A percentile compares a stretch with the other conserved stretches of the same genome.
Evolutionary conservation across 1,140 invertebrate species (phyloP).

Genomic region (Cydia strobilella): DNA sequence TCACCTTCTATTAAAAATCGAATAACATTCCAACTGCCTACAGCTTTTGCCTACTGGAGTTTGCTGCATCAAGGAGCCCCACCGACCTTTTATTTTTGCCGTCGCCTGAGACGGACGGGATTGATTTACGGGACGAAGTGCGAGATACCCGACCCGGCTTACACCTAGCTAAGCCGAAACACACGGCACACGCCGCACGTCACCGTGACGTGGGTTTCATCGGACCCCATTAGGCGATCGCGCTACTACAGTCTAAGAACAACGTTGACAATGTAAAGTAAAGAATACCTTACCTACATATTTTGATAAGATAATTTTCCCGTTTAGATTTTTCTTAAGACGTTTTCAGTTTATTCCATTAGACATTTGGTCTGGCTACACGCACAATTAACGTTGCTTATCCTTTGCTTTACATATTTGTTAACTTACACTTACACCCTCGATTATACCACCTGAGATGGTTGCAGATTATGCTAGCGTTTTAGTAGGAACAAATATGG

Average conservation of each 20-base stretch:
- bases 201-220: slow-evolving; percentile 56
- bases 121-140: slow-evolving; percentile 72
- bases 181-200: slow-evolving; percentile 49
- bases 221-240: slow-evolving; percentile 33
- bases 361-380: too few relatives aligned
- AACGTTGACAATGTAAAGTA: not conserved
- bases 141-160: slow-evolving; percentile 58
- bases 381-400: too few relatives aligned
- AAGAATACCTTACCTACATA: not conserved
- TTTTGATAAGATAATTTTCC: too few relatives aligned
- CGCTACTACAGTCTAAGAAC: not conserved
- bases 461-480: too few relatives aligned
- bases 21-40: not conserved
- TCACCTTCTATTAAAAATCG: not conserved
- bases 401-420: too few relatives aligned
- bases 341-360: too few relatives aligned
- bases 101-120: slow-evolving; percentile 60
- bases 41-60: not conserved
- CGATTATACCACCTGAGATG: too few relatives aligned
- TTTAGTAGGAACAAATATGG: too few relatives aligned
- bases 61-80: not conserved
- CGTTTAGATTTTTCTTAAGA: too few relatives aligned
- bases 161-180: slow-evolving; percentile 65
- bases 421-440: too few relatives aligned
- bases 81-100: slow-evolving; percentile 65